Conservation (phyloP, 2,797 vertebrate genomes). For the Harpagifer antarcticus region DNA sequence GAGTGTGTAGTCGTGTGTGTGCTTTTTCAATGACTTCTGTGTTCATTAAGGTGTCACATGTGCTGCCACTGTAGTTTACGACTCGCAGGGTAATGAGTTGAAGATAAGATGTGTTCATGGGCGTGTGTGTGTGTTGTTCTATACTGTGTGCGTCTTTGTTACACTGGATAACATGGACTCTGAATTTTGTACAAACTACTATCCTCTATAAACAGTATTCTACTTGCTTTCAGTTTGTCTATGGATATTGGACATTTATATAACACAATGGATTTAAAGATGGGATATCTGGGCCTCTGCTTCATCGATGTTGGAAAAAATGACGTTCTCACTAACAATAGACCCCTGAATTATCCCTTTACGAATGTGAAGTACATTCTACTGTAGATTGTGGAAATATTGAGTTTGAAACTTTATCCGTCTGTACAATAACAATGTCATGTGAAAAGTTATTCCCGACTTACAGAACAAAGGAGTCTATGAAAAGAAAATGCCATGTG, state of each 20-base stretch:
- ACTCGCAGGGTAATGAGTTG: constrained; percentile 70
- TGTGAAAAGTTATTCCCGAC: constrained; percentile 2
- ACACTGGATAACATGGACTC: background rate
- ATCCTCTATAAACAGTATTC: too few relatives aligned
- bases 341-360: background rate
- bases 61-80: constrained; percentile 62
- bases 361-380: background rate
- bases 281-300: too few relatives aligned
- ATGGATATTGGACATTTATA: too few relatives aligned
- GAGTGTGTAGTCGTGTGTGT: constrained; percentile 37
- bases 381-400: background rate
- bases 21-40: constrained; percentile 47
- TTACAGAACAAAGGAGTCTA: constrained; percentile 35
- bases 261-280: too few relatives aligned
- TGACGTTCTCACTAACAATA: too few relatives aligned
- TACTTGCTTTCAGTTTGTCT: too few relatives aligned
- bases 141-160: constrained; percentile 13
- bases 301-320: too few relatives aligned
- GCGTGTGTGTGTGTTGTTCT: constrained; percentile 11
- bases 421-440: background rate
- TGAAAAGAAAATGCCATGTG: constrained; percentile 34
- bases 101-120: constrained; percentile 53
- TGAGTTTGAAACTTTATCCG: background rate
- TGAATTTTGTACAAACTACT: too few relatives aligned
- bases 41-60: constrained; percentile 73